These are phyloP conservation scores for Scaptomyza hsui DNA, from an alignment of 1,140 invertebrate genomes.

Conservation along the genomic window DNA sequence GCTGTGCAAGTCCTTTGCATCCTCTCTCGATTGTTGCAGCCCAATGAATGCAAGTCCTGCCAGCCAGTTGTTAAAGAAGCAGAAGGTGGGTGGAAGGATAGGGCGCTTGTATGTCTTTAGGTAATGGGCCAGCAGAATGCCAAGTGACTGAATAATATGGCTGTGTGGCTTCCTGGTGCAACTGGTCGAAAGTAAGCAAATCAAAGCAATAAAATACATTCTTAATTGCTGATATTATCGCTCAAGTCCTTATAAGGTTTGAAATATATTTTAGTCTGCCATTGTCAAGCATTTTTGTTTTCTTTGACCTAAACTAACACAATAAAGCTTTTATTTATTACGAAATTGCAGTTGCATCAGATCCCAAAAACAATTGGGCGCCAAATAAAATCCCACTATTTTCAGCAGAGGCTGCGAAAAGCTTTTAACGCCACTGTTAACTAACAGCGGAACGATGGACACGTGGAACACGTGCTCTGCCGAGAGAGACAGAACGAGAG, in stretches of 20 bases:
- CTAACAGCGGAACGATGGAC: slow-evolving; percentile 11
- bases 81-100: too few relatives aligned
- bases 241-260: too few relatives aligned
- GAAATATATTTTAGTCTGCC: too few relatives aligned
- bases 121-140: slow-evolving; percentile 26
- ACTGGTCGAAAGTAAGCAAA: too few relatives aligned
- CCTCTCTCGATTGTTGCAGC: slow-evolving; percentile 18
- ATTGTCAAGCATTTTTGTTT: too few relatives aligned
- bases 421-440: slow-evolving; percentile 3
- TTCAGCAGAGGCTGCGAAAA: not conserved
- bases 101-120: slow-evolving; percentile 35
- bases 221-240: too few relatives aligned
- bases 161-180: too few relatives aligned
- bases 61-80: not conserved
- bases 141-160: not conserved
- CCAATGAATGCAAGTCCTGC: slow-evolving; percentile 5
- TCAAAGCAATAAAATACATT: too few relatives aligned
- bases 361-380: not conserved
- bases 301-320: too few relatives aligned
- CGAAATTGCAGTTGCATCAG: not conserved
- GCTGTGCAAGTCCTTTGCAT: slow-evolving; percentile 14
- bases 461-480: slow-evolving; percentile 26
- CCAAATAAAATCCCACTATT: slow-evolving; percentile 49
- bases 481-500: not conserved
- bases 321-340: not conserved